Conservation (phyloP, 2,888 invertebrate genomes). For the Helicoverpa assulta region DNA sequence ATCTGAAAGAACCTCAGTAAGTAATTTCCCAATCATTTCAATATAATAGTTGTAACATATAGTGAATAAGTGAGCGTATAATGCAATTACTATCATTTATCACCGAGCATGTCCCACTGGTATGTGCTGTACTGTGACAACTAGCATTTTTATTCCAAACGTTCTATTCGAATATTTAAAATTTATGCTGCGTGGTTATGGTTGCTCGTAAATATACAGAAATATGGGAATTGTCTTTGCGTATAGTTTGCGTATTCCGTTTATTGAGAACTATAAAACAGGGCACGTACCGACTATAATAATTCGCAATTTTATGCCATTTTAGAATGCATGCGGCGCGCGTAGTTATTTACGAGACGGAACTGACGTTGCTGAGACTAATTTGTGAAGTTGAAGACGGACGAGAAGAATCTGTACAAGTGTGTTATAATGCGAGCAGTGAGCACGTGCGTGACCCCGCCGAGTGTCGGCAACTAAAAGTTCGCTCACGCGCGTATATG, state of each 20-base stretch:
- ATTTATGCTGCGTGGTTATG: constrained; percentile 39
- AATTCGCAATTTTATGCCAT: constrained; percentile 11
- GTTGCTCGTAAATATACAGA: constrained; percentile 47
- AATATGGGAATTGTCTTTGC: constrained; percentile 47
- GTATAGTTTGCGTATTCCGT: constrained; percentile 47
- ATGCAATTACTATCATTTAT: constrained; percentile 18
- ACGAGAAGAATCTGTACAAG: constrained; percentile 43
- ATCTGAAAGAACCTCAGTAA: too few relatives aligned
- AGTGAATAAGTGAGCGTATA: constrained; percentile 1
- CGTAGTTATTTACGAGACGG: background rate
- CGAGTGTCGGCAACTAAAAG: constrained; percentile 41
- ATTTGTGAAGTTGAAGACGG: constrained; percentile 16
- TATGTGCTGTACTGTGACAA: constrained; percentile 40
- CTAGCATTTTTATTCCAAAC: constrained; percentile 49
- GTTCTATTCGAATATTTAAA: constrained; percentile 53
- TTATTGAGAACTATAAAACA: constrained; percentile 48
- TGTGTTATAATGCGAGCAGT: constrained; percentile 31
- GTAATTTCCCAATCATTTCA: too few relatives aligned
- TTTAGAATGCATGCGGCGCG: background rate
- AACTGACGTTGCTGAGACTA: background rate
- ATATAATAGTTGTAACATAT: background rate
- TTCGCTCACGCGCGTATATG: constrained; percentile 29
- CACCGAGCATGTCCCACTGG: constrained; percentile 34
- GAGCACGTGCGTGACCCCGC: constrained; percentile 35
- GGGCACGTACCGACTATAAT: constrained; percentile 36